Evolutionary conservation across 1,140 invertebrate species (phyloP).

Genomic region (Cephus cinctus): DNA sequence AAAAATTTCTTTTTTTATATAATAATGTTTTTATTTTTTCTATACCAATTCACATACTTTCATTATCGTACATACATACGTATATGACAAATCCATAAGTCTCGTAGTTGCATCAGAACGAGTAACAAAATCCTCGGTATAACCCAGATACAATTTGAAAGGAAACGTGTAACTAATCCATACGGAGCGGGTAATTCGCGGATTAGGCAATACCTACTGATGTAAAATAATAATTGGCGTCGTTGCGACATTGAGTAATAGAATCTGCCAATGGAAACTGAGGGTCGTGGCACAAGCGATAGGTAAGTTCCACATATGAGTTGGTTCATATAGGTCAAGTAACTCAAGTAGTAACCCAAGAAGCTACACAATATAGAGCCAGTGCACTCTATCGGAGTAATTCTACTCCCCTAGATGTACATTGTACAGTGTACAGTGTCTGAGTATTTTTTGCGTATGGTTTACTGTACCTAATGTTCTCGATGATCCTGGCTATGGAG

Average conservation of each 20-base stretch:
- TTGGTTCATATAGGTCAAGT: conserved; percentile 28
- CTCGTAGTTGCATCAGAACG: too few relatives aligned
- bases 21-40: too few relatives aligned
- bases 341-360: conserved; percentile 33
- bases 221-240: conserved; percentile 19
- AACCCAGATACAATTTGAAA: neutral
- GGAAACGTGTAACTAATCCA: neutral
- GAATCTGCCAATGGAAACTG: conserved; percentile 22
- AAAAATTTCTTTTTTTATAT: too few relatives aligned
- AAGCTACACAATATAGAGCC: conserved; percentile 16
- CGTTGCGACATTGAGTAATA: conserved; percentile 32
- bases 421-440: neutral
- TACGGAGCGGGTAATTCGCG: neutral
- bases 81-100: too few relatives aligned
- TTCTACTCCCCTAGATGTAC: neutral
- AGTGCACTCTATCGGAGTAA: conserved; percentile 9
- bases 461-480: conserved; percentile 5
- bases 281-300: neutral
- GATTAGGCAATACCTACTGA: neutral
- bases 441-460: too few relatives aligned
- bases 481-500: conserved; percentile 15
- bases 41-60: too few relatives aligned
- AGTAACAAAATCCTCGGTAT: too few relatives aligned
- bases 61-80: too few relatives aligned
- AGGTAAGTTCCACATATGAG: neutral